A percentile compares a stretch with the other conserved stretches of the same genome.
phyloP scores from a whole-genome alignment of 2,113 vertebrate genomes.

The Arizona elegans region DNA sequence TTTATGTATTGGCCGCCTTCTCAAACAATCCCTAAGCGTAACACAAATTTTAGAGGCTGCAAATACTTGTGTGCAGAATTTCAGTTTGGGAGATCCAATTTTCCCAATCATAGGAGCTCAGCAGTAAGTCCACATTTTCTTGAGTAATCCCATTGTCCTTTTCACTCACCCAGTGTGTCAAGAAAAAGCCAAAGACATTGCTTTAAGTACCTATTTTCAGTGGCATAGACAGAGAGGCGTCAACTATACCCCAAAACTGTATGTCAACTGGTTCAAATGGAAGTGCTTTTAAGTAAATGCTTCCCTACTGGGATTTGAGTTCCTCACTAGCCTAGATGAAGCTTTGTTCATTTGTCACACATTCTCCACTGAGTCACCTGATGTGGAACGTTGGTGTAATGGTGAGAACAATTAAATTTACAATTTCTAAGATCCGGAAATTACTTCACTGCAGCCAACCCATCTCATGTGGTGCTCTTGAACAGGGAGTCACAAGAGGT shows the following conservation, averaged over 20 bases:
- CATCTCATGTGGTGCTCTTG: not conserved
- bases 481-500: slow-evolving; percentile 10
- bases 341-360: not conserved
- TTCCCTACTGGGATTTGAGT: not conserved
- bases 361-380: not conserved
- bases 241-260: not conserved
- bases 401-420: not conserved
- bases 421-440: not conserved
- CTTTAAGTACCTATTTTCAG: not conserved
- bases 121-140: not conserved
- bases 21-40: not conserved
- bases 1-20: not conserved
- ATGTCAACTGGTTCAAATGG: not conserved
- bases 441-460: not conserved
- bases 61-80: not conserved
- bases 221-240: not conserved
- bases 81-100: not conserved
- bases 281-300: not conserved
- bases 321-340: not conserved
- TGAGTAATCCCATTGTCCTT: not conserved
- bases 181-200: no score
- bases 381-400: not conserved
- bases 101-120: not conserved
- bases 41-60: not conserved
- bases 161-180: not conserved